A percentile compares a stretch with the other conserved stretches of the same genome.
phyloP scores from a whole-genome alignment of 2,797 vertebrate species.

The Microctenopoma stevenorrisi region DNA sequence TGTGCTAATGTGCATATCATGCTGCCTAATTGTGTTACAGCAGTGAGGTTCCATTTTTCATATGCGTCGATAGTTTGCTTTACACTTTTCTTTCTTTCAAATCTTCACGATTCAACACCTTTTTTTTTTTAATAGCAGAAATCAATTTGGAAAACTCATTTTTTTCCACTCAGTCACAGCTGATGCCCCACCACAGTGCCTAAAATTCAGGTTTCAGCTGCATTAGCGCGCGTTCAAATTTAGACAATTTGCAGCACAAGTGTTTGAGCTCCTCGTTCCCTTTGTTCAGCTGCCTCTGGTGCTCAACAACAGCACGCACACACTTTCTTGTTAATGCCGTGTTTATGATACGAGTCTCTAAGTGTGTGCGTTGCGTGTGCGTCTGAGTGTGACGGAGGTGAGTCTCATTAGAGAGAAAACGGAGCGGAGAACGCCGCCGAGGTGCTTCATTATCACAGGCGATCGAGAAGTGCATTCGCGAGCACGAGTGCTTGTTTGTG shows the following conservation, averaged over 20 bases:
- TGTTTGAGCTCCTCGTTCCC: slow-evolving; percentile 9
- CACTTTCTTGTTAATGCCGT: slow-evolving; percentile 26
- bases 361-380: slow-evolving; percentile 14
- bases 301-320: slow-evolving; percentile 15
- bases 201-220: background rate
- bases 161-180: background rate
- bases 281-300: slow-evolving; percentile 19
- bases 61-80: background rate
- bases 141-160: rapidly evolving
- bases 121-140: background rate
- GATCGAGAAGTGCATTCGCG: slow-evolving; percentile 48
- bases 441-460: slow-evolving; percentile 64
- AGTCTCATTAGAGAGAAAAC: slow-evolving; percentile 67
- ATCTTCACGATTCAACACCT: background rate
- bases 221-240: background rate
- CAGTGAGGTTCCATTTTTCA: slow-evolving; percentile 35
- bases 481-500: slow-evolving; percentile 23
- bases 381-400: slow-evolving; percentile 53
- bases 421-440: slow-evolving; percentile 22
- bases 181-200: background rate
- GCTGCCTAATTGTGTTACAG: slow-evolving; percentile 38
- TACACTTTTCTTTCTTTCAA: background rate
- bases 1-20: slow-evolving; percentile 47
- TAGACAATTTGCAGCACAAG: slow-evolving; percentile 1
- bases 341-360: slow-evolving; percentile 19